Conservation (phyloP, 2,888 invertebrate genomes). For the Pyrgus malvae region DNA sequence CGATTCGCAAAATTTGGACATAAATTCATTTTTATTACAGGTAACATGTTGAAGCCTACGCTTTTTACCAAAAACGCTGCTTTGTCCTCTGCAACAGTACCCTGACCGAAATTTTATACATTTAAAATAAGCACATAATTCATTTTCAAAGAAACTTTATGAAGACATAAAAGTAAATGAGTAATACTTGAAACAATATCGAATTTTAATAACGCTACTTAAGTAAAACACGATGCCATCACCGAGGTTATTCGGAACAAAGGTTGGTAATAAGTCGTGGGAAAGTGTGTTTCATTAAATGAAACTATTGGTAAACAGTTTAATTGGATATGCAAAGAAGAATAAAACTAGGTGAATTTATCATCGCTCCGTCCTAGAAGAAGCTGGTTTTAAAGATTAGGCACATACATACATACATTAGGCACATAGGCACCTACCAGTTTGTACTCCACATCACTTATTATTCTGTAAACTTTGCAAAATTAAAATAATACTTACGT, state of each 20-base stretch:
- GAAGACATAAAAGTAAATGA: slow-evolving; percentile 7
- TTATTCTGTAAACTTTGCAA: no score
- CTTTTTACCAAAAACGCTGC: slow-evolving; percentile 13
- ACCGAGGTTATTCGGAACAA: slow-evolving; percentile 2
- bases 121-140: background rate
- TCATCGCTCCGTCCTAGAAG: background rate
- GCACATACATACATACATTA: no score
- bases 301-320: slow-evolving; percentile 2
- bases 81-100: slow-evolving; percentile 11
- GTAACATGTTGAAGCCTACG: slow-evolving; percentile 17
- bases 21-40: slow-evolving; percentile 5
- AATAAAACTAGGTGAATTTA: background rate
- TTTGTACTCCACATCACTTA: no score
- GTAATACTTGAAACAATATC: slow-evolving; percentile 12
- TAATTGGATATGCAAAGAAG: background rate
- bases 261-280: background rate
- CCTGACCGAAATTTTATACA: slow-evolving; percentile 18
- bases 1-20: slow-evolving; percentile 2
- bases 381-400: slow-evolving; percentile 4
- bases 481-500: no score
- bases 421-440: no score
- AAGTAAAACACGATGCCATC: background rate
- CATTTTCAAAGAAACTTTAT: slow-evolving; percentile 4
- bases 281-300: background rate
- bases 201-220: background rate